A percentile compares a stretch with the other conserved stretches of the same genome.
Conservation (phyloP, 2,797 vertebrate genomes). For the Catamblyrhynchus diadema region DNA sequence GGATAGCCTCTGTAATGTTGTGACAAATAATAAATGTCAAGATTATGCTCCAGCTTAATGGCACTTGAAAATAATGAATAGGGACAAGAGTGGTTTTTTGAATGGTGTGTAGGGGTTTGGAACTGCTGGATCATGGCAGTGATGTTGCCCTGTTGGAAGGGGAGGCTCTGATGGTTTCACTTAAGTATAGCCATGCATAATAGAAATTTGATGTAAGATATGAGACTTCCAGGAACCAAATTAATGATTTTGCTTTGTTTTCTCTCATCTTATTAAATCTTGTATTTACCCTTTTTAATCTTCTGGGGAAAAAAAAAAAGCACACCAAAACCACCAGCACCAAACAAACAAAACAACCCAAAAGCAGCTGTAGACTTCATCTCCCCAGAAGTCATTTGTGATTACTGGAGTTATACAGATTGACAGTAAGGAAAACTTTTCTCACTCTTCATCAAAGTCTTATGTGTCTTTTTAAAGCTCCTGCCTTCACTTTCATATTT, state of each 20-base stretch:
- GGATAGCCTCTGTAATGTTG: neutral
- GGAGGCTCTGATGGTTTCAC: neutral
- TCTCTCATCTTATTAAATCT: neutral
- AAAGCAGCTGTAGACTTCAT: neutral
- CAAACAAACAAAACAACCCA: neutral
- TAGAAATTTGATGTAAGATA: neutral
- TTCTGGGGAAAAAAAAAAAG: neutral
- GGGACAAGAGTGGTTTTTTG: neutral
- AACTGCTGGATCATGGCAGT: neutral
- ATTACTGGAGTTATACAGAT: neutral
- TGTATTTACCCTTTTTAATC: neutral
- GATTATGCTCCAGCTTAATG: neutral
- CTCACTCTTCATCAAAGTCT: neutral
- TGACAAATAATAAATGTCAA: neutral
- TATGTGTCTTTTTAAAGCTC: neutral
- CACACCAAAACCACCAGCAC: neutral
- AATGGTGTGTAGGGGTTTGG: neutral
- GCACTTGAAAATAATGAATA: neutral
- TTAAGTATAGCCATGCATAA: rapidly evolving
- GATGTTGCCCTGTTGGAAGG: neutral
- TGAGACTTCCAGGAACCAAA: neutral
- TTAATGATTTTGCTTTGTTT: neutral
- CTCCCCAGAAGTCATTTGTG: neutral
- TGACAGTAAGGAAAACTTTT: neutral
- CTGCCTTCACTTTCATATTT: neutral